Conservation (phyloP, 92 coral and sea anemone genomes). For the Epizoanthus scotinus region DNA sequence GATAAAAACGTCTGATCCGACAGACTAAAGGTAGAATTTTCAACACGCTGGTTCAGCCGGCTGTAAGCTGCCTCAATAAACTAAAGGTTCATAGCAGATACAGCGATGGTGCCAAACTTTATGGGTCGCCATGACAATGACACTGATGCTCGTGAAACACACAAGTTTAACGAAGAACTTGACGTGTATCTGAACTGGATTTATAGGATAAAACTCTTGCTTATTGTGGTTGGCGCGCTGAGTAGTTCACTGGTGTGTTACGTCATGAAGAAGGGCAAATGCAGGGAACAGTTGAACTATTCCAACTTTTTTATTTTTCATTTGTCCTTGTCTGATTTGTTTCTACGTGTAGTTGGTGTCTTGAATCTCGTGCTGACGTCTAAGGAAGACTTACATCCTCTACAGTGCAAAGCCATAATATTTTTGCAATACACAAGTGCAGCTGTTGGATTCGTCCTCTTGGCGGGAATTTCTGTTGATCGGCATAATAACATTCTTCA, state of each 20-base stretch:
- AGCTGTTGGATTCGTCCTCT: slow-evolving; percentile 60
- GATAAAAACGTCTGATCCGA: no score
- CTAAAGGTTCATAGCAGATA: background rate
- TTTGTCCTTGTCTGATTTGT: slow-evolving; percentile 51
- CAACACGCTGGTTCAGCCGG: background rate
- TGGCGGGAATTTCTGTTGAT: slow-evolving; percentile 76
- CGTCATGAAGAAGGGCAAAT: slow-evolving; percentile 42
- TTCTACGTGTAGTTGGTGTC: slow-evolving; percentile 42
- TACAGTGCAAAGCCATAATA: slow-evolving; percentile 52
- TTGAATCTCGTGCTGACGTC: background rate
- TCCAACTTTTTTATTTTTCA: slow-evolving; percentile 51
- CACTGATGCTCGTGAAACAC: slow-evolving; percentile 6
- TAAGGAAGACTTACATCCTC: background rate
- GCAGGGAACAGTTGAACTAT: slow-evolving; percentile 2
- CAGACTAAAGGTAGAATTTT: no score
- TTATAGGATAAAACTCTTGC: background rate
- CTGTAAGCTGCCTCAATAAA: background rate
- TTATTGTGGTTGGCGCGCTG: slow-evolving; percentile 51
- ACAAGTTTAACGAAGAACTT: slow-evolving; percentile 8
- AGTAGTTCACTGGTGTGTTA: slow-evolving; percentile 65
- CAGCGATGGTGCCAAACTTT: background rate
- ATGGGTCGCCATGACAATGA: background rate
- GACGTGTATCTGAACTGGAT: slow-evolving; percentile 1
- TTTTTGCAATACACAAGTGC: slow-evolving; percentile 59
- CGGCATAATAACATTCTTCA: slow-evolving; percentile 65